Base-by-base conservation (phyloP, 2,888 invertebrate genomes). In the Stomorhina lunata region DNA sequence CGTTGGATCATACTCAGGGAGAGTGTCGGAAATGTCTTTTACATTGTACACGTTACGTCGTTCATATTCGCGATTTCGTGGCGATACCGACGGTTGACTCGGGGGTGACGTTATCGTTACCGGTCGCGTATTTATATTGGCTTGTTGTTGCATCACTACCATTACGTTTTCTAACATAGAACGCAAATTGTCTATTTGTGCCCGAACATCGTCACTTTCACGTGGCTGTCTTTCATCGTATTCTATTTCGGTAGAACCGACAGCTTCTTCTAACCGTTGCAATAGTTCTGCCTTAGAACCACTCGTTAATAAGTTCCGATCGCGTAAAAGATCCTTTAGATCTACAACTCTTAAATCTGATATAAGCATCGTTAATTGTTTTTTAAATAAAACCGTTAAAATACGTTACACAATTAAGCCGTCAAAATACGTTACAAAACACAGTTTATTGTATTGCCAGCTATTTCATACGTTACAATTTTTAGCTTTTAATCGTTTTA, bases 1-100 rank as follows among this genome's bases (percentile, higher is more conserved):
- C 78, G 76, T 66, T 15, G 69, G 63, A 20, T 75, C 63, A 17
- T 45, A 75, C 12, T 75, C 55, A 0, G 80, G 68, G 17, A 80
- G 22, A 12, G 68, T 73, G 10, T 75, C 80, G 0, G 68, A 37
- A 17, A 75, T 80, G 45, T 80, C 75, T 10, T 61, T 59, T 12
- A 76, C 69, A 4, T 10, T 20, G 48, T 17, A 20, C 22, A 22
- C 20, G 20, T 48, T 48, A 48, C n/a, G n/a, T 4, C 15, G 43
- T 15, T 1, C 5, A 6, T n/a, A 12, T 1, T 43, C 43, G 1
- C 0, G 15, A n/a, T 43, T 43, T 43, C 15, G 15, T n/a, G n/a
- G n/a, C 7, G n/a, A 6, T 4, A 43, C 43, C n/a, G n/a, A n/a
- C 6, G 15, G 40, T 2, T 12, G 40, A 5, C 15, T 40, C 15